Evolutionary conservation across 2,113 vertebrate species (phyloP).

Genomic region (Coptodon rendalli): DNA sequence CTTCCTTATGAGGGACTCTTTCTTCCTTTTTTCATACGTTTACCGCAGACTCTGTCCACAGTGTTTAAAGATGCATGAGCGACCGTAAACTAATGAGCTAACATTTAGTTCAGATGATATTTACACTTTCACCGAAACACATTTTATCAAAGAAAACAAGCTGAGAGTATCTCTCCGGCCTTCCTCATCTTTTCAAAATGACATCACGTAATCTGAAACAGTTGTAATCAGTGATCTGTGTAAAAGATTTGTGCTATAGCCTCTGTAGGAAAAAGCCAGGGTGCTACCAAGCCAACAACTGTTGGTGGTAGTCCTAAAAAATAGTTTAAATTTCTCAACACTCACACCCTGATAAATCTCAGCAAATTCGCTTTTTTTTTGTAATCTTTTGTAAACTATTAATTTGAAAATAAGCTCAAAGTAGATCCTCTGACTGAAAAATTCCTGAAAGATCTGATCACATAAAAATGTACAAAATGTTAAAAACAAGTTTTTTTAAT

Average conservation of each 20-base stretch:
- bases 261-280: conserved; percentile 68
- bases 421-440: conserved; percentile 88
- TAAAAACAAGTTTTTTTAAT: conserved; percentile 76
- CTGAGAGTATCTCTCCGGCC: background rate
- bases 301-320: conserved; percentile 72
- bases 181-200: conserved; percentile 38
- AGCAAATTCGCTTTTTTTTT: conserved; percentile 60
- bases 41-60: background rate
- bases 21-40: background rate
- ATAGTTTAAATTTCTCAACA: conserved; percentile 60
- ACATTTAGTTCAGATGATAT: conserved; percentile 28
- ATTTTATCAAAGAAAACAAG: conserved; percentile 12
- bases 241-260: conserved; percentile 73
- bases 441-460: conserved; percentile 91
- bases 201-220: conserved; percentile 71
- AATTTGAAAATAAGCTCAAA: conserved; percentile 82
- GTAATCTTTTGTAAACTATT: conserved; percentile 63
- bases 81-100: background rate
- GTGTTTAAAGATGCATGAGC: background rate
- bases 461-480: conserved; percentile 90
- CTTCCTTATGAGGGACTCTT: no score
- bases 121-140: conserved; percentile 17
- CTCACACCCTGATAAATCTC: conserved; percentile 67
- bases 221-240: conserved; percentile 40
- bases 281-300: conserved; percentile 40